phyloP scores from a whole-genome alignment of 2,888 invertebrate genomes.

The Campoplex capitator region DNA sequence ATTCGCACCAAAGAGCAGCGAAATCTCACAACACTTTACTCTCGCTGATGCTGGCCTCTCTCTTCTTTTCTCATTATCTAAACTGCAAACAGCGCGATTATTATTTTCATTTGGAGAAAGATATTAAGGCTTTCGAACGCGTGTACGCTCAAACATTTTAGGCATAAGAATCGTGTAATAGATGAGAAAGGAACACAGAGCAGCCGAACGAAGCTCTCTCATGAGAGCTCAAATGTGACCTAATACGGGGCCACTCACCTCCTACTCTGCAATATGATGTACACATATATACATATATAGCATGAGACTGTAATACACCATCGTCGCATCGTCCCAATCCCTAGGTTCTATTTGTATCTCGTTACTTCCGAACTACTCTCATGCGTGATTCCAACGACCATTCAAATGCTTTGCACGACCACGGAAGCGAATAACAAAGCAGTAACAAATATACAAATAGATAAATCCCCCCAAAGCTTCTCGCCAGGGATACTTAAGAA shows the following conservation, averaged over 20 bases:
- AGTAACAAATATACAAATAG: too few relatives aligned
- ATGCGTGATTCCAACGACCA: neutral
- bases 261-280: constrained; percentile 51
- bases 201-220: constrained; percentile 39
- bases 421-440: constrained; percentile 25
- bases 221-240: constrained; percentile 82
- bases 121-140: too few relatives aligned
- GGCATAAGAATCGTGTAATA: constrained; percentile 4
- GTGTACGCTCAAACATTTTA: neutral
- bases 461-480: too few relatives aligned
- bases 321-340: constrained; percentile 72
- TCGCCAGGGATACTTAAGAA: neutral
- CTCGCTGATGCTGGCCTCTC: constrained; percentile 49
- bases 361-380: constrained; percentile 78
- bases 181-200: constrained; percentile 26
- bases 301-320: constrained; percentile 16
- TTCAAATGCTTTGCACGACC: neutral
- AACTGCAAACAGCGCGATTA: too few relatives aligned
- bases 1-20: constrained; percentile 10
- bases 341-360: constrained; percentile 81
- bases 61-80: constrained; percentile 13
- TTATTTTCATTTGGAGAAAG: too few relatives aligned
- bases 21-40: constrained; percentile 54
- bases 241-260: constrained; percentile 83
- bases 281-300: constrained; percentile 2